Percentiles rank a stretch among this genome's conserved stretches.
Evolutionary conservation across 2,888 invertebrate species (phyloP).

Genomic region (Melinopterus prodromus): DNA sequence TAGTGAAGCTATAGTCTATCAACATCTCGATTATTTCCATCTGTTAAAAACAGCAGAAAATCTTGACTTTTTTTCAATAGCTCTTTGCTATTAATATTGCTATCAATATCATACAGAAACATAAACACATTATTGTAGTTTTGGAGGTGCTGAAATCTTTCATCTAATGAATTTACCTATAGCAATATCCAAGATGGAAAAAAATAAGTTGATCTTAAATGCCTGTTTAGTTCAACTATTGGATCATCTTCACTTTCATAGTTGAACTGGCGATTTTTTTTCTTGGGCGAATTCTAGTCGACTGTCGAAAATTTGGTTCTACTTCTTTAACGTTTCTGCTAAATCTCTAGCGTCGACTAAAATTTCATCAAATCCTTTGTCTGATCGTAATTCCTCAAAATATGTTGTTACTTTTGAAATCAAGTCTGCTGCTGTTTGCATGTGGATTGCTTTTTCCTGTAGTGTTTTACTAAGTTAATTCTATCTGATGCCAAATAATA

Average conservation of each 20-base stretch:
- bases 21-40: background rate
- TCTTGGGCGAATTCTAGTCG: slow-evolving; percentile 12
- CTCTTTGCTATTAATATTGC: slow-evolving; percentile 9
- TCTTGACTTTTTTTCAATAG: slow-evolving; percentile 14
- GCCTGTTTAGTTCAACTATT: slow-evolving; percentile 20
- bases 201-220: slow-evolving; percentile 20
- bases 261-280: slow-evolving; percentile 25
- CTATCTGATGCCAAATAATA: slow-evolving; percentile 18
- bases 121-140: slow-evolving; percentile 16
- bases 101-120: slow-evolving; percentile 18
- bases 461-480: slow-evolving; percentile 18
- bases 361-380: slow-evolving; percentile 23
- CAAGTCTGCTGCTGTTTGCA: slow-evolving; percentile 20
- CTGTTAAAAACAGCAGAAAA: slow-evolving; percentile 13
- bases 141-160: slow-evolving; percentile 16
- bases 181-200: slow-evolving; percentile 22
- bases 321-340: slow-evolving; percentile 15
- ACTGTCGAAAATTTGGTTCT: slow-evolving; percentile 6
- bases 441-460: slow-evolving; percentile 17
- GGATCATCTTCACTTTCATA: slow-evolving; percentile 15
- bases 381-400: slow-evolving; percentile 19
- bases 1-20: background rate
- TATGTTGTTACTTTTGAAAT: slow-evolving; percentile 18
- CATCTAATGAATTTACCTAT: slow-evolving; percentile 28
- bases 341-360: slow-evolving; percentile 25